Evolutionary conservation across 2,113 vertebrate species (phyloP), one percentile per base, ranked within the genome.

Genomic region (Pluvialis apricaria): DNA sequence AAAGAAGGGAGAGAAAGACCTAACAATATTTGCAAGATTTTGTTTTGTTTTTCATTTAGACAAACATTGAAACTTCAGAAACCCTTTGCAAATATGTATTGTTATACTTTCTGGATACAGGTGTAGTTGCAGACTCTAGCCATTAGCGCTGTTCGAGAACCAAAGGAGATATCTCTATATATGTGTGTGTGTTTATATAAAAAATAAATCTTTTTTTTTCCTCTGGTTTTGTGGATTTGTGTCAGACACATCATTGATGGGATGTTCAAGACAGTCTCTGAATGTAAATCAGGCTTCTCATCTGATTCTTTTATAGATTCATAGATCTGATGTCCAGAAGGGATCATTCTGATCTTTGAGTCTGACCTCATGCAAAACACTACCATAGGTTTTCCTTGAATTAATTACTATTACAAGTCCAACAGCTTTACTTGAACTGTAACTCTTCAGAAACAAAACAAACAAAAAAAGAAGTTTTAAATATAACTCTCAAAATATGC

Each of bases 201-300:
- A 71, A 79, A 36, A 6, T 42, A 42, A n/a, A 14, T 42, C 0
- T 54, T 66, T 9, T 7, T 4, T 34, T 42, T 20, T 1, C 0
- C 1, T 15, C 11, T 15, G 7, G 7, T 57, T 80, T 78, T 70
- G 13, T 51, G 22, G 10, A 19, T 71, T 62, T 89, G 2, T 60
- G 34, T 58, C 5, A 26, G 22, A 11, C 24, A 62, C 12, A 16
- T 77, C 1, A 0, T 11, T 52, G 18, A 55, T 54, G n/a, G 3
- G 5, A n/a, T 57, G 3, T 10, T 77, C 28, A 68, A 91, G 22
- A 70, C 13, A 29, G 9, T 51, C 1, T 45, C 13, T 68, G 17
- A 78, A 66, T 36, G 4, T 17, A 60, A 82, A 75, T 60, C 18
- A 69, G 20, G 1, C 6, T 47, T 88, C 15, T 65, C 18, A 61